Evolutionary conservation across 2,797 vertebrate species (phyloP).

Genomic region (Florisuga fusca): DNA sequence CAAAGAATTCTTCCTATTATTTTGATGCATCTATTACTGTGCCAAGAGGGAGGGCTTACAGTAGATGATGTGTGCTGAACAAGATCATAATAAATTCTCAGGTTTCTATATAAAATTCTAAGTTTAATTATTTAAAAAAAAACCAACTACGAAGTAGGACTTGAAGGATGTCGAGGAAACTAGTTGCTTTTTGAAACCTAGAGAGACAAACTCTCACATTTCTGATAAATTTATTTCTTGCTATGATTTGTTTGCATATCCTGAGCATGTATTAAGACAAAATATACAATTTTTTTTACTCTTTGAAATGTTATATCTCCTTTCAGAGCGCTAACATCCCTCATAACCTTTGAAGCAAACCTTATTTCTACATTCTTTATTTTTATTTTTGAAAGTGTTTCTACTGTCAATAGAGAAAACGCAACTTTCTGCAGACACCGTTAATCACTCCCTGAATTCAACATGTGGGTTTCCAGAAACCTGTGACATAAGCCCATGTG

Average conservation of each 20-base stretch:
- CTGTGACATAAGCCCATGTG: not conserved
- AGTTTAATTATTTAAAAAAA: not conserved
- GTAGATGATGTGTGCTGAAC: not conserved
- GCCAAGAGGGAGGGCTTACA: not conserved
- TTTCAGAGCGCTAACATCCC: not conserved
- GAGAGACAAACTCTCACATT: too few species aligned
- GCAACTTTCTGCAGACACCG: not conserved
- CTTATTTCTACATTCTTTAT: not conserved
- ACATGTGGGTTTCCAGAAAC: not conserved
- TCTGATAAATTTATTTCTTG: not conserved
- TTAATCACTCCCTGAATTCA: not conserved
- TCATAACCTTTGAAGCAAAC: not conserved
- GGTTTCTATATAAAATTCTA: not conserved
- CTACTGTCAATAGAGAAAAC: not conserved
- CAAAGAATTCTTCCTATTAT: not conserved
- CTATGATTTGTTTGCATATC: not conserved
- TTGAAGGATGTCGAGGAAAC: not conserved
- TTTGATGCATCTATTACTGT: not conserved
- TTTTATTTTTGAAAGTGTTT: not conserved
- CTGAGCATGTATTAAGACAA: not conserved
- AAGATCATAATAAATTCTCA: not conserved
- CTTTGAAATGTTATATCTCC: not conserved
- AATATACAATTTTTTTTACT: fast-evolving
- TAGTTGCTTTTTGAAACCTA: not conserved
- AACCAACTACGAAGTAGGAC: not conserved